Conservation (phyloP, 2,797 vertebrate species). For the Lutjanus campechanus region DNA sequence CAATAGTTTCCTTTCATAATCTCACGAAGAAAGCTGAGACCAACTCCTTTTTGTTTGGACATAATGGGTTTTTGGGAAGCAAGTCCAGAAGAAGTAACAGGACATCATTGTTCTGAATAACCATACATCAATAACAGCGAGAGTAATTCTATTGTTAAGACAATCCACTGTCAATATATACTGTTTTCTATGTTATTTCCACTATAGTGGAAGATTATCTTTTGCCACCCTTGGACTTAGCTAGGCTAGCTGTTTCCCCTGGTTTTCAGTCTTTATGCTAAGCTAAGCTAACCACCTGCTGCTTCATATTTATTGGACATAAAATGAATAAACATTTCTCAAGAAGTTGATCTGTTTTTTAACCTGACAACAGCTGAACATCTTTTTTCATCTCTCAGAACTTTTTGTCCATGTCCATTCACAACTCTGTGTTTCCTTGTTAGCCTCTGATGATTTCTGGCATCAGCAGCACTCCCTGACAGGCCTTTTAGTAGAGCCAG, state of each 20-base stretch:
- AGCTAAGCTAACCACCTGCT: background rate
- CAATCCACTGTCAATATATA: too few species aligned
- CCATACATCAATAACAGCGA: constrained; percentile 4
- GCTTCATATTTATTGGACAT: background rate
- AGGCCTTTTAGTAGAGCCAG: constrained; percentile 19
- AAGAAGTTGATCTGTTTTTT: too few species aligned
- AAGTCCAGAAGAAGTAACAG: constrained; percentile 12
- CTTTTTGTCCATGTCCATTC: background rate
- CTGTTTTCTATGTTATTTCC: too few species aligned
- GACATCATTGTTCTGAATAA: background rate
- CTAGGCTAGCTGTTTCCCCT: background rate
- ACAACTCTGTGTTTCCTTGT: constrained; percentile 1
- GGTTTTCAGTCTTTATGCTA: constrained; percentile 3
- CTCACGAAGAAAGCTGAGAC: background rate
- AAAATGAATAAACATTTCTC: too few species aligned
- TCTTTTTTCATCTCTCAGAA: background rate
- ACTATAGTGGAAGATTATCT: too few species aligned
- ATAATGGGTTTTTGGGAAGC: constrained; percentile 11
- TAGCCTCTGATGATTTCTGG: constrained; percentile 35
- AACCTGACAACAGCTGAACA: background rate
- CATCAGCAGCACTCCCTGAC: constrained; percentile 20
- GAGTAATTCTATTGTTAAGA: background rate
- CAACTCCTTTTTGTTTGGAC: constrained; percentile 5
- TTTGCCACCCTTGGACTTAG: too few species aligned
- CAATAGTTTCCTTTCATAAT: constrained; percentile 26